Conservation (phyloP, 2,113 vertebrate species). For the Pedionomus torquatus region DNA sequence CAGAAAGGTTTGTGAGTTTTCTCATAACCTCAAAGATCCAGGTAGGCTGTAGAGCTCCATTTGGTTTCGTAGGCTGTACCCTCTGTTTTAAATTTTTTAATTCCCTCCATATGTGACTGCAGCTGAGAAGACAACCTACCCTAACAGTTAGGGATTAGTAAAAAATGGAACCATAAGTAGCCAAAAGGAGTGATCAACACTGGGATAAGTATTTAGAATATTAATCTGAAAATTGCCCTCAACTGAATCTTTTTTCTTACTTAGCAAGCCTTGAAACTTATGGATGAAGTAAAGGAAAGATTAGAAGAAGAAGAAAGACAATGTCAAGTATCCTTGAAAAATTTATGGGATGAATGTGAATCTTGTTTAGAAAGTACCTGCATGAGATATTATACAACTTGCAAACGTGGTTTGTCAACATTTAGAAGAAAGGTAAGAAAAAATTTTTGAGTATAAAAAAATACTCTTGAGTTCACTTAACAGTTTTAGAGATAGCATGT, state of each 20-base stretch:
- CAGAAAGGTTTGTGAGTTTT: not conserved
- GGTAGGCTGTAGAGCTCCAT: not conserved
- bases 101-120: not conserved
- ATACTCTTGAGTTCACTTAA: not conserved
- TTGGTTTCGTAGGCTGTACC: not conserved
- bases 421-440: conserved; percentile 81
- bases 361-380: conserved; percentile 87
- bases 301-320: conserved; percentile 85
- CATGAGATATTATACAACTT: conserved; percentile 83
- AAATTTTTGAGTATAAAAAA: no score
- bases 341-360: conserved; percentile 85
- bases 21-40: not conserved
- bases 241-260: not conserved
- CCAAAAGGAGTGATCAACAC: not conserved
- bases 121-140: not conserved
- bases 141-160: not conserved
- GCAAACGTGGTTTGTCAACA: conserved; percentile 75
- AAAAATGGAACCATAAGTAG: not conserved
- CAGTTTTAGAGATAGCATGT: not conserved
- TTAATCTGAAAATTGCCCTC: not conserved
- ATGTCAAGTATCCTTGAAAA: conserved; percentile 80
- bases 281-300: conserved; percentile 85
- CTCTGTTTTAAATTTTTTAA: not conserved
- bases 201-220: not conserved
- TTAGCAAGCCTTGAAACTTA: conserved; percentile 84